Conservation (phyloP, 2,888 invertebrate genomes). For the Hydroisotoma schaefferi region DNA sequence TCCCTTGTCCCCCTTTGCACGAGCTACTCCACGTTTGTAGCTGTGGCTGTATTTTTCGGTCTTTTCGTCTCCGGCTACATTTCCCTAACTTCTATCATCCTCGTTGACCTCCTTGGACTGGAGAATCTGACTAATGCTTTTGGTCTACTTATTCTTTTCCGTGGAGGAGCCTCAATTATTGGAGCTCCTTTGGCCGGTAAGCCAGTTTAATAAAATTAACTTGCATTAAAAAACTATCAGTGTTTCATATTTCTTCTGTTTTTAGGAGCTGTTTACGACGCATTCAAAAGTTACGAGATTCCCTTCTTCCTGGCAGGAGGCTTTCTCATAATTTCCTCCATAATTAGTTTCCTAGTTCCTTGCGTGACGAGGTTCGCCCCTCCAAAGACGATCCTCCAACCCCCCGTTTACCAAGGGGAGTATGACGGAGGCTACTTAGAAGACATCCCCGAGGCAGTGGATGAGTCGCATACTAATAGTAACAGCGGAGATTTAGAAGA, state of each 20-base stretch:
- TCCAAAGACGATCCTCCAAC: conserved; percentile 40
- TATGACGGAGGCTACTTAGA: conserved; percentile 37
- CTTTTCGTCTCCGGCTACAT: conserved; percentile 92
- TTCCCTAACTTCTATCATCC: conserved; percentile 93
- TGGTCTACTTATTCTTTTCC: conserved; percentile 89
- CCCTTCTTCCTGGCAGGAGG: conserved; percentile 91
- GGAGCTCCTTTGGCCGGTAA: conserved; percentile 57
- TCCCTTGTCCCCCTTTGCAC: conserved; percentile 76
- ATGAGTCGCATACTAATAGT: conserved; percentile 36
- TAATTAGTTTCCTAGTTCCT: conserved; percentile 63
- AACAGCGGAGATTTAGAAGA: conserved; percentile 33
- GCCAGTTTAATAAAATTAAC: no score
- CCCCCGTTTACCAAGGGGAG: conserved; percentile 23
- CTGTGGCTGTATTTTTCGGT: conserved; percentile 83
- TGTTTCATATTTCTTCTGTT: conserved; percentile 63
- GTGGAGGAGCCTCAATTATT: conserved; percentile 88
- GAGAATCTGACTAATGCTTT: conserved; percentile 96
- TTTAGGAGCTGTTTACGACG: conserved; percentile 85
- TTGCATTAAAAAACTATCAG: no score
- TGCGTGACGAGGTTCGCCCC: conserved; percentile 47
- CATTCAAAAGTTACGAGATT: conserved; percentile 74
- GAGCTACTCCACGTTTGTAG: conserved; percentile 69
- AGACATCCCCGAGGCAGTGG: conserved; percentile 47
- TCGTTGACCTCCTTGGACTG: conserved; percentile 91
- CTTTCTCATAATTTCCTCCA: conserved; percentile 77